phyloP scores from a whole-genome alignment of 92 coral and sea anemone genomes.

The Ricordea florida region DNA sequence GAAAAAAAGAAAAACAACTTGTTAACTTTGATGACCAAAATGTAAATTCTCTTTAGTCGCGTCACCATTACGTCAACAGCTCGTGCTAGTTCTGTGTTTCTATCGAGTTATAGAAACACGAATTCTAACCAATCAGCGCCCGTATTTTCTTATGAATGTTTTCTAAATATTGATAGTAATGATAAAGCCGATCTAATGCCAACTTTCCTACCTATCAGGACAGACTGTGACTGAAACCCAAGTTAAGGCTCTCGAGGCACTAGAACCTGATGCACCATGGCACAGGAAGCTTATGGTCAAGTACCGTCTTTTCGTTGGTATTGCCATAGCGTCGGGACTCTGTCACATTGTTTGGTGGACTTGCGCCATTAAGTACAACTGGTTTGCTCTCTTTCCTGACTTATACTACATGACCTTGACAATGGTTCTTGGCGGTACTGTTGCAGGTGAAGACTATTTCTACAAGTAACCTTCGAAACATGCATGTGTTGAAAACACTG shows the following conservation, averaged over 20 bases:
- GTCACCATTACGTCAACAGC: too few relatives aligned
- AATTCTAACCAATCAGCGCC: too few relatives aligned
- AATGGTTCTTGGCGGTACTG: slow-evolving; percentile 21
- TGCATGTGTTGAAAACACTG: not conserved
- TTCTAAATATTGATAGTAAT: too few relatives aligned
- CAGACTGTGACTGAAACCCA: slow-evolving; percentile 19
- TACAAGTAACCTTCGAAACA: not conserved
- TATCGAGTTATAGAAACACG: too few relatives aligned
- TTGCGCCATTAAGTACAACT: slow-evolving; percentile 42
- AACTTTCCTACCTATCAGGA: slow-evolving; percentile 16
- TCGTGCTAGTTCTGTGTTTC: too few relatives aligned
- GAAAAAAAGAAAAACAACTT: too few relatives aligned
- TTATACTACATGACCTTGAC: slow-evolving; percentile 32
- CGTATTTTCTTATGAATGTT: too few relatives aligned
- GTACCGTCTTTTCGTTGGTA: slow-evolving; percentile 42
- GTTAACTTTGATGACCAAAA: too few relatives aligned
- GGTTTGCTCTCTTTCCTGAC: slow-evolving; percentile 30
- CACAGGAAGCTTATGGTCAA: slow-evolving; percentile 32
- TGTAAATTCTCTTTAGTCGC: too few relatives aligned
- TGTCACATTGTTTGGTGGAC: slow-evolving; percentile 48
- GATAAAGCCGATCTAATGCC: not conserved
- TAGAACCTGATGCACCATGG: slow-evolving; percentile 48
- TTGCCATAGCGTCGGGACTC: slow-evolving; percentile 24
- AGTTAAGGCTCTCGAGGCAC: not conserved
- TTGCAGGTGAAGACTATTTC: slow-evolving; percentile 23